A percentile compares a stretch with the other conserved stretches of the same genome.
Conservation (phyloP, 2,113 vertebrate species). For the Xenopus borealis region DNA sequence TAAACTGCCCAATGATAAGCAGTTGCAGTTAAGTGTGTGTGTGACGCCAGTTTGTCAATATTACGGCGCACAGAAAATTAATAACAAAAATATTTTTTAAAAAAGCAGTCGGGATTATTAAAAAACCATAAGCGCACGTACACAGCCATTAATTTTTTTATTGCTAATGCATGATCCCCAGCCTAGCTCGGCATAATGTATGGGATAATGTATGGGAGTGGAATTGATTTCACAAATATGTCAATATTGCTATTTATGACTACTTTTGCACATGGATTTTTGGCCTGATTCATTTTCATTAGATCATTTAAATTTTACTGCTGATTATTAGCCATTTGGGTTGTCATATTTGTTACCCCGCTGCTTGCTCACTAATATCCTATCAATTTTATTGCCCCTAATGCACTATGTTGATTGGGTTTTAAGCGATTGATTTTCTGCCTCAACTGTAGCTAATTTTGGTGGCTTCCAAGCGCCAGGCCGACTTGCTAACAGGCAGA, state of each 20-base stretch:
- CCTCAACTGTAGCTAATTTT: slow-evolving; percentile 34
- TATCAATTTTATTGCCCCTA: slow-evolving; percentile 37
- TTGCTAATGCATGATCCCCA: not conserved
- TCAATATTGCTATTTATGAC: slow-evolving; percentile 34
- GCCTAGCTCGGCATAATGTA: not conserved
- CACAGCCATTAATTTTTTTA: not conserved
- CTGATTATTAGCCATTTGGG: slow-evolving; percentile 41
- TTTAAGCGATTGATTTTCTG: slow-evolving; percentile 37
- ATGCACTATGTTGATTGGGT: slow-evolving; percentile 33
- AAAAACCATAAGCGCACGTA: not conserved
- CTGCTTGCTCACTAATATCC: slow-evolving; percentile 19
- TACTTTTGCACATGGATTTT: slow-evolving; percentile 34
- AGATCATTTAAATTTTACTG: slow-evolving; percentile 42
- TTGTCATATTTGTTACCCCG: slow-evolving; percentile 42
- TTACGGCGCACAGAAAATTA: not conserved
- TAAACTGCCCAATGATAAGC: not conserved
- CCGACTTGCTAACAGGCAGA: slow-evolving; percentile 18
- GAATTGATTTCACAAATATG: slow-evolving; percentile 15
- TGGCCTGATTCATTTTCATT: slow-evolving; percentile 31
- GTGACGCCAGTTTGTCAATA: not conserved
- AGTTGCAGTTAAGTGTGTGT: not conserved
- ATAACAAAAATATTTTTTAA: too few relatives aligned
- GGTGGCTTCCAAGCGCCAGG: not conserved
- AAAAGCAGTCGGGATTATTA: not conserved
- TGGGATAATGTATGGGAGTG: slow-evolving; percentile 6